A percentile compares a stretch with the other conserved stretches of the same genome.
Conservation (phyloP, 1,140 invertebrate genomes). For the Bathynomus jamesi region DNA sequence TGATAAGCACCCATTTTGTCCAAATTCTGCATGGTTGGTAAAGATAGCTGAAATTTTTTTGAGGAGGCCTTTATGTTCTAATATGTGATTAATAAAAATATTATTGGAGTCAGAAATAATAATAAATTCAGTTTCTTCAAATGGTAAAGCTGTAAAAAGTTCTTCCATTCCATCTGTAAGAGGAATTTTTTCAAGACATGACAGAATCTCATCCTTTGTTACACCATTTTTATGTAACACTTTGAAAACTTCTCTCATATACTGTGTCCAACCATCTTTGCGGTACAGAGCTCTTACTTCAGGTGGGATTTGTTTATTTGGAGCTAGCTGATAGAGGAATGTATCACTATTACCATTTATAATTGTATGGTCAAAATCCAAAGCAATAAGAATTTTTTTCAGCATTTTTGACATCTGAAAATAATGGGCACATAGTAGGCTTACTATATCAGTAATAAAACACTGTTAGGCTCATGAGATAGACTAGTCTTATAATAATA, state of each 20-base stretch:
- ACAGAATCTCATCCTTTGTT: slow-evolving; percentile 46
- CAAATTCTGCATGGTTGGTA: slow-evolving; percentile 66
- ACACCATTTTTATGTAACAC: slow-evolving; percentile 53
- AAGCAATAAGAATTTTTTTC: slow-evolving; percentile 52
- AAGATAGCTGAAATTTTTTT: slow-evolving; percentile 54
- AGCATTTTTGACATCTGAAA: slow-evolving; percentile 44
- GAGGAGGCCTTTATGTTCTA: slow-evolving; percentile 50
- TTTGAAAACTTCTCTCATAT: slow-evolving; percentile 65
- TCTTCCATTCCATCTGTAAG: slow-evolving; percentile 55
- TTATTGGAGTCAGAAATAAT: slow-evolving; percentile 77
- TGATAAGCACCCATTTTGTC: slow-evolving; percentile 51
- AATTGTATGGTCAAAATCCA: slow-evolving; percentile 78
- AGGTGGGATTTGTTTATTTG: slow-evolving; percentile 48
- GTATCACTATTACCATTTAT: slow-evolving; percentile 66
- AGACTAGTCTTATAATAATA: too few species aligned
- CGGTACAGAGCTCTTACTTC: slow-evolving; percentile 51
- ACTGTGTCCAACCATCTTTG: slow-evolving; percentile 58
- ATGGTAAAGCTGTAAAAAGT: slow-evolving; percentile 51
- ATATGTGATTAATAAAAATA: slow-evolving; percentile 61
- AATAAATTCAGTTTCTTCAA: slow-evolving; percentile 55
- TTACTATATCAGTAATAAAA: too few species aligned
- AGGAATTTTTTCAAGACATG: slow-evolving; percentile 51
- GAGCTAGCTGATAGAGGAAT: slow-evolving; percentile 54
- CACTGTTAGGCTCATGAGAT: too few species aligned
- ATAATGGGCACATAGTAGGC: too few species aligned